Base-by-base conservation (phyloP, 2,113 vertebrate genomes). In the Takifugu flavidus region DNA sequence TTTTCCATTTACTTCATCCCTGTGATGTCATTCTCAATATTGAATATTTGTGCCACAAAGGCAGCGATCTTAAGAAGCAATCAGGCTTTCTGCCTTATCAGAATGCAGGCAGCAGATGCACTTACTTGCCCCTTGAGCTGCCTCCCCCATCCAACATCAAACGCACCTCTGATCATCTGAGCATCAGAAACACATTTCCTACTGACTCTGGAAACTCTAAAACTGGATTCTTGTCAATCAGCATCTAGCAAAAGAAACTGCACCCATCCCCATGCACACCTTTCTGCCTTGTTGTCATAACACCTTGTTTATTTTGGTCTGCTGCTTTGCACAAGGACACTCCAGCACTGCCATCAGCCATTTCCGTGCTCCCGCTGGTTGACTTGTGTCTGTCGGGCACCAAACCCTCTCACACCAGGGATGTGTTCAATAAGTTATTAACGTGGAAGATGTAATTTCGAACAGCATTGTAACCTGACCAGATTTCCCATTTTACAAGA, bases 51-150 rank as follows among this genome's bases (percentile, higher is more conserved):
- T 31, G 46, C 52, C 13, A 45, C 0, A 7, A 29, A 44, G n/a
- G 29, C 25, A 26, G 43, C 28, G 29, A 49, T 26, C 5, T 57
- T 6, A n/a, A 39, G 50, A 63, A 3, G 50, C 0, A 0, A 20
- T 4, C n/a, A 5, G 15, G 60, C 58, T 3, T 59, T 4, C 11
- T 13, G 51, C 28, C 67, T 78, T 58, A 77, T 83, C 70, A 62
- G 58, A 25, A 78, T 83, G 62, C 76, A 77, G 60, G 72, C 56
- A 44, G 34, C 34, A 39, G 62, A 53, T 65, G 44, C 43, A 1
- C 62, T 62, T 70, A 43, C 63, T 59, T 49, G 5, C 53, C 42
- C 56, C 56, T 58, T 46, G 71, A 65, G 62, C 62, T 57, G 64
- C 47, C 55, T 69, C 52, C 14, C 14, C 49, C 49, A 62, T 74